Base-by-base conservation (phyloP, 2,113 vertebrate genomes). In the Apodemus sylvaticus region DNA sequence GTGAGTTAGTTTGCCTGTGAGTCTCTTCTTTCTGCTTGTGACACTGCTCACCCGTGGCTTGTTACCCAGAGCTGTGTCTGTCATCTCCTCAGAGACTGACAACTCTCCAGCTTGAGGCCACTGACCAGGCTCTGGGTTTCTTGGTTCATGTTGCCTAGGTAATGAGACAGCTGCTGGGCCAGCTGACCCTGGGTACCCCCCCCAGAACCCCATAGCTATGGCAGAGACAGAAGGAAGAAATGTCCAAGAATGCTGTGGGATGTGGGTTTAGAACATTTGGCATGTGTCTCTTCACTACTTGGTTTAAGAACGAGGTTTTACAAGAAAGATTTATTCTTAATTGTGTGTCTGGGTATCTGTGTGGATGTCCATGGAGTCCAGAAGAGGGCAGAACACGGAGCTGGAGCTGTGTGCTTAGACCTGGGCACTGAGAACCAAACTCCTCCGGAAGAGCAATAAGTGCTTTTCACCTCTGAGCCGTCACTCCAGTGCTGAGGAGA, bases 51-150 rank as follows among this genome's bases (percentile, higher is more conserved):
- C 62, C 64, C 55, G 42, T 14, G 17, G 36, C 53, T 53, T 34
- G 11, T 51, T 78, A 36, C 45, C 60, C 19, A 7, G 14, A 11
- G 9, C 71, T 26, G 34, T 51, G 45, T 48, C 85, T 68, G 87
- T 51, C 53, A 11, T 58, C 39, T 24, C 0, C 42, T 86, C 22
- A 3, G 22, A 68, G 45, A 62, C 20, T 36, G 20, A 4, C 10
- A 17, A 1, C 16, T 1, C 31, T 39, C 34, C 0, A 2, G 9
- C 83, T 36, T 8, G 3, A 39, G 48, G 4, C 20, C 48, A 0
- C 10, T 3, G 0, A 31, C 1, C 20, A 0, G 3, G 82, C 76
- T 36, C 78, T 60, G 19, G 53, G 55, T 53, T 64, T 60, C 76
- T 34, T 4, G 1, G 16, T 42, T 64, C 45, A 10, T 3, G 0